Conservation (phyloP, 2,113 vertebrate species). For the Ascaphus truei region DNA sequence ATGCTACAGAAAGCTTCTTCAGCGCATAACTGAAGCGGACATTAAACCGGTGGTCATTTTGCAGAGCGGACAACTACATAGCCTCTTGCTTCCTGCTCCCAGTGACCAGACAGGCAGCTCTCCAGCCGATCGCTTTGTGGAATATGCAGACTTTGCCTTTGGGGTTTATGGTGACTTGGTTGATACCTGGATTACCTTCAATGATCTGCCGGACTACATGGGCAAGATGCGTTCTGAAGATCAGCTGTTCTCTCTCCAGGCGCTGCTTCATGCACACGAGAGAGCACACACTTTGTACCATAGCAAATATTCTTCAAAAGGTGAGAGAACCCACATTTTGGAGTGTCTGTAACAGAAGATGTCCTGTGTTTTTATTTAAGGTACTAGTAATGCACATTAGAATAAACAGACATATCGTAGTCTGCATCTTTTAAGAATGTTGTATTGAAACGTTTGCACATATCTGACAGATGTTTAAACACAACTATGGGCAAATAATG, state of each 20-base stretch:
- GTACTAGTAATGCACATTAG: no score
- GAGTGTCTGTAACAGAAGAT: no score
- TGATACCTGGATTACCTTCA: slow-evolving; percentile 75
- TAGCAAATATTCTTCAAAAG: slow-evolving; percentile 36
- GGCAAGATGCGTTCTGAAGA: slow-evolving; percentile 21
- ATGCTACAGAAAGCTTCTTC: slow-evolving; percentile 71
- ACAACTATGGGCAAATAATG: no score
- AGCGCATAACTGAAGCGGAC: slow-evolving; percentile 46
- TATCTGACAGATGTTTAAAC: no score
- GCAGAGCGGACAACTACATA: slow-evolving; percentile 55
- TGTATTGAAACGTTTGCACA: no score
- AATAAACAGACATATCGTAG: no score
- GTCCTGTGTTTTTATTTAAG: no score
- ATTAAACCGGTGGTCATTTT: slow-evolving; percentile 71
- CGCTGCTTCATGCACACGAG: slow-evolving; percentile 59
- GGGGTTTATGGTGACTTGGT: slow-evolving; percentile 64
- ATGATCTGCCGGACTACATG: slow-evolving; percentile 51
- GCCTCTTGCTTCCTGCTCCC: rapidly evolving
- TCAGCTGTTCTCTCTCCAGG: slow-evolving; percentile 45
- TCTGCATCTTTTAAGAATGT: no score
- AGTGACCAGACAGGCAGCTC: slow-evolving; percentile 36
- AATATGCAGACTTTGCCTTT: slow-evolving; percentile 76
- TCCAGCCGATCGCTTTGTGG: slow-evolving; percentile 57
- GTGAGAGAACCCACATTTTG: slow-evolving; percentile 51
- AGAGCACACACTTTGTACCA: slow-evolving; percentile 59